Evolutionary conservation across 2,888 invertebrate genomes (phyloP), one percentile per base, ranked within the genome.

Genomic region (Thecophora atra): DNA sequence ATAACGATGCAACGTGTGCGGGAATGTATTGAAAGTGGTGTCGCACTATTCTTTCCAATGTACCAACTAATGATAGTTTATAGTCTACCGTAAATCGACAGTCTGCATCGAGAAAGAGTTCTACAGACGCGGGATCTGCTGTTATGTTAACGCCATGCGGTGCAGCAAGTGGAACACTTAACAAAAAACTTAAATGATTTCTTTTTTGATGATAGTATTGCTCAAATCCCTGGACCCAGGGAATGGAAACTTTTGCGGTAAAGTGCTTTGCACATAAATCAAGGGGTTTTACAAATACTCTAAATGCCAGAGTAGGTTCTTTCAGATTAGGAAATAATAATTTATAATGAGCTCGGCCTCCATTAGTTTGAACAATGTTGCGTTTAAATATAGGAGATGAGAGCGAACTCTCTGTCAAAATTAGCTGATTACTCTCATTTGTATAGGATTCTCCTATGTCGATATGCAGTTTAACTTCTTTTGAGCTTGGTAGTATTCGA

Each of bases 31-130:
- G 54, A 21, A 37, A 67, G 21, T 54, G 56, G n/a, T 37, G 30
- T 8, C 54, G 54, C 17, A 67, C 67, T 11, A 56, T 42, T 56
- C 42, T 56, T 67, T 54, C 19, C 17, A 42, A 17, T 6, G 54
- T 21, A 2, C 54, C 56, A 56, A 54, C 54, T 21, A 54, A 56
- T 19, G 56, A 56, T 42, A 56, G 21, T 8, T 54, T 19, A 21
- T 86, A 92, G 91, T 90, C 91, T 54, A 93, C 88, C 69, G 87
- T 88, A 81, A 91, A 94, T n/a, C 89, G 89, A 81, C 94, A 94
- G 54, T 88, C 87, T 6, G 94, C 92, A 82, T 94, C 93, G 77
- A 94, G 86, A 67, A 90, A 88, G 21, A 94, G 79, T 66, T 89
- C 89, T 4, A 94, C 83, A 77, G 86, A 87, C 0, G 90, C 89